Conservation (phyloP, 2,888 invertebrate species). For the Ichneumoninae sp. region DNA sequence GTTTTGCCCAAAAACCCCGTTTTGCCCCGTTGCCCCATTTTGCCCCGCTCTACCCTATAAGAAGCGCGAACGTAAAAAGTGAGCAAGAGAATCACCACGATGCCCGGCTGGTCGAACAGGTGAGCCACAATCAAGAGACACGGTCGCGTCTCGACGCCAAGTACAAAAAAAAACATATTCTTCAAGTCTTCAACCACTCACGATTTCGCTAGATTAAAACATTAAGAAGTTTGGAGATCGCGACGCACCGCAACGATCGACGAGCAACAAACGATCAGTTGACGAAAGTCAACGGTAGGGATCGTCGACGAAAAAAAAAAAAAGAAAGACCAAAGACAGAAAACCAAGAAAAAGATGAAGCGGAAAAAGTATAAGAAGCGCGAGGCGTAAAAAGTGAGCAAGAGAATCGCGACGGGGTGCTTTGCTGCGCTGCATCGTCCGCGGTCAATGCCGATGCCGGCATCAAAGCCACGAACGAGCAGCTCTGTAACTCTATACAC, state of each 20-base stretch:
- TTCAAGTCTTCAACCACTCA: not conserved
- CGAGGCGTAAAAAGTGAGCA: constrained; percentile 58
- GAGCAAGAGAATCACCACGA: constrained; percentile 86
- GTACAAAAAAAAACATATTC: not conserved
- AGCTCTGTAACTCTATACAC: constrained; percentile 12
- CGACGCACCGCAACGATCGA: constrained; percentile 20
- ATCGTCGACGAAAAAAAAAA: not conserved
- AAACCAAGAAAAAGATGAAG: constrained; percentile 52
- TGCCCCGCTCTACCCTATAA: no score
- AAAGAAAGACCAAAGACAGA: not conserved
- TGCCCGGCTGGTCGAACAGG: constrained; percentile 95
- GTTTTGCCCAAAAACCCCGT: no score
- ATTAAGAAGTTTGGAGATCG: constrained; percentile 4
- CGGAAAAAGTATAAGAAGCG: constrained; percentile 67
- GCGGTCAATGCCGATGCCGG: constrained; percentile 10
- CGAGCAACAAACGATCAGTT: constrained; percentile 5
- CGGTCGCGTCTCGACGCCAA: no score
- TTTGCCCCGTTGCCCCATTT: no score
- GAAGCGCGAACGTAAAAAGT: constrained; percentile 58
- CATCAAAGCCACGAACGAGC: constrained; percentile 29
- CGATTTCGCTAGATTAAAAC: constrained; percentile 16
- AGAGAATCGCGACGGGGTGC: constrained; percentile 40
- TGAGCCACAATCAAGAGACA: constrained; percentile 83
- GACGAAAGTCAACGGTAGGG: not conserved
- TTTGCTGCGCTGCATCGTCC: constrained; percentile 25